A percentile compares a stretch with the other conserved stretches of the same genome.
Conservation (phyloP, 2,888 invertebrate genomes). For the Opisthograptis luteolata region DNA sequence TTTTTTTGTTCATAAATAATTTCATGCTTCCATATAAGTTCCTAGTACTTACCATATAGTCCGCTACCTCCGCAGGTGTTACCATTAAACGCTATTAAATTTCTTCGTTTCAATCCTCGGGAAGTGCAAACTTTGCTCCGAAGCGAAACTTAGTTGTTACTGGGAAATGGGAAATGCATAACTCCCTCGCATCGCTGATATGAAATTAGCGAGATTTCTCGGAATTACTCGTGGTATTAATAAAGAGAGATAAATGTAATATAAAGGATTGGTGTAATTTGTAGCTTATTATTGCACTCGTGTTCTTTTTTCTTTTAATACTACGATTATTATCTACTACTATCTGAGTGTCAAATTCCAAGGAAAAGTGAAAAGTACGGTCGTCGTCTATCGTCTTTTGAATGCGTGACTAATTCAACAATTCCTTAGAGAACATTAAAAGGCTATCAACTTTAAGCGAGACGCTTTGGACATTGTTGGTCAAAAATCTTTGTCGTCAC, state of each 20-base stretch:
- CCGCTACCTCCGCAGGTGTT: conserved; percentile 2
- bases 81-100: conserved; percentile 16
- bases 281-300: background rate
- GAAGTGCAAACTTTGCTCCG: conserved; percentile 6
- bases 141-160: conserved; percentile 9
- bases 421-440: no score
- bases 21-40: no score
- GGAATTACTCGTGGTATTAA: background rate
- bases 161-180: conserved; percentile 16
- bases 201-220: conserved; percentile 6
- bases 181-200: conserved; percentile 2
- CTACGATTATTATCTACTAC: no score
- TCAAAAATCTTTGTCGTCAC: no score
- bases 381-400: no score
- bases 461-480: no score
- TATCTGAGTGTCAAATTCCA: no score
- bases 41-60: background rate
- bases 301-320: background rate
- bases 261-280: no score
- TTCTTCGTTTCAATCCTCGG: conserved; percentile 11
- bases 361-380: no score
- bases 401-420: no score
- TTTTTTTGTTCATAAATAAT: no score
- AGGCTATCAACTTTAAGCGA: no score
- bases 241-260: background rate